Evolutionary conservation across 1,140 invertebrate species (phyloP).

Genomic region (Brachionus asplanchnoidis): DNA sequence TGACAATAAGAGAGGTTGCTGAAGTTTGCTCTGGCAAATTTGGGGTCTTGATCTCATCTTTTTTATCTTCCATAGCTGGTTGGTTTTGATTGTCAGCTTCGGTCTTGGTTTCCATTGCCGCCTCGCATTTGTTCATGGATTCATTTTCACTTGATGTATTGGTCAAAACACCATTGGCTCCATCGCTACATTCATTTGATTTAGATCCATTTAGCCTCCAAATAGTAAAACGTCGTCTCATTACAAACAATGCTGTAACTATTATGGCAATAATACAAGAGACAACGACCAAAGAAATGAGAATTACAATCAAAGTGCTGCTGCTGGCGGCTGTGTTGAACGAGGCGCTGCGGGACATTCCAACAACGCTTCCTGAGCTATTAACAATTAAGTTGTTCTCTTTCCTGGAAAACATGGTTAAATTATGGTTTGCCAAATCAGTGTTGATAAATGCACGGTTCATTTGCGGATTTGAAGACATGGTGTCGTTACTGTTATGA

Average conservation of each 20-base stretch:
- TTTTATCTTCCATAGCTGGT: neutral
- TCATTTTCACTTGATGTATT: slow-evolving; percentile 37
- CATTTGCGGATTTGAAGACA: neutral
- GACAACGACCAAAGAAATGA: neutral
- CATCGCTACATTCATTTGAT: slow-evolving; percentile 14
- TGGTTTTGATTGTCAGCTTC: neutral
- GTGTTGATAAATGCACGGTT: slow-evolving; percentile 20
- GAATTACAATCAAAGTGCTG: neutral
- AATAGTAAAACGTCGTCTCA: slow-evolving; percentile 13
- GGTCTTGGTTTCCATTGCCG: neutral
- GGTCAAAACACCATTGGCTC: slow-evolving; percentile 21
- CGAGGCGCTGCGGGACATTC: neutral
- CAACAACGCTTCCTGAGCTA: neutral
- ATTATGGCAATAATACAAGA: neutral
- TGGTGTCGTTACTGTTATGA: neutral
- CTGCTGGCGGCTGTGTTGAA: neutral
- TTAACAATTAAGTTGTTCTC: neutral
- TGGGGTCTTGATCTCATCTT: neutral
- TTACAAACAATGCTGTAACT: slow-evolving; percentile 9
- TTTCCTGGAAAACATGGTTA: neutral
- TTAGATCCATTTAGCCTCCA: slow-evolving; percentile 22
- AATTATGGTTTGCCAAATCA: slow-evolving; percentile 11
- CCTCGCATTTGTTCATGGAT: neutral
- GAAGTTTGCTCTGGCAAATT: slow-evolving; percentile 4
- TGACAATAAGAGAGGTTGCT: neutral